Conservation (phyloP, 2,888 invertebrate genomes). For the Chesias legatella region DNA sequence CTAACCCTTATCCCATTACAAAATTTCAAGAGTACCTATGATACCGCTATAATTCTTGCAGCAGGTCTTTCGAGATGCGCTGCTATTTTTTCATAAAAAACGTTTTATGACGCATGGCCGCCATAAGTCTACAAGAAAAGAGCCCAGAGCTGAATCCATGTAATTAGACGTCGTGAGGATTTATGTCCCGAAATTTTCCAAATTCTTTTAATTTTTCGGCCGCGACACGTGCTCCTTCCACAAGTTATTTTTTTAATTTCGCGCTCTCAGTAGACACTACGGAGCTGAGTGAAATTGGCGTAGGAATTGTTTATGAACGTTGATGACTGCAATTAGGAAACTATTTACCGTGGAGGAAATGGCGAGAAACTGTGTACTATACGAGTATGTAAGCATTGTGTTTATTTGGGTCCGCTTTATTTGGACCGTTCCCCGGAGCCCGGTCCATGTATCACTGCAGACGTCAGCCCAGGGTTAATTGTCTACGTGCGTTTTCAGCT, state of each 20-base stretch:
- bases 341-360: conserved; percentile 38
- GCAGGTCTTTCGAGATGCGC: conserved; percentile 42
- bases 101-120: conserved; percentile 67
- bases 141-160: conserved; percentile 62
- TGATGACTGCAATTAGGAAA: conserved; percentile 23
- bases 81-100: conserved; percentile 66
- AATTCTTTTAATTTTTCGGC: conserved; percentile 71
- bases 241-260: conserved; percentile 38
- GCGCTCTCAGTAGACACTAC: conserved; percentile 31
- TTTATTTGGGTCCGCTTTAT: conserved; percentile 57
- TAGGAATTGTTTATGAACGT: conserved; percentile 15
- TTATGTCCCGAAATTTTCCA: conserved; percentile 67
- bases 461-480: conserved; percentile 68
- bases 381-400: conserved; percentile 46
- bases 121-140: conserved; percentile 68
- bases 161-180: conserved; percentile 74
- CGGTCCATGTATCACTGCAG: conserved; percentile 63
- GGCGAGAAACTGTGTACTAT: conserved; percentile 39
- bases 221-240: conserved; percentile 52
- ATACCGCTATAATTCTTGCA: conserved; percentile 50
- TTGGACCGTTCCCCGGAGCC: conserved; percentile 46
- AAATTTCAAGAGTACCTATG: conserved; percentile 33
- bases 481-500: conserved; percentile 70
- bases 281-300: conserved; percentile 8
- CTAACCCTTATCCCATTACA: conserved; percentile 18